Evolutionary conservation across 2,797 vertebrate species (phyloP), one percentile per base, ranked within the genome.

Genomic region (Enteromius paludinosus): DNA sequence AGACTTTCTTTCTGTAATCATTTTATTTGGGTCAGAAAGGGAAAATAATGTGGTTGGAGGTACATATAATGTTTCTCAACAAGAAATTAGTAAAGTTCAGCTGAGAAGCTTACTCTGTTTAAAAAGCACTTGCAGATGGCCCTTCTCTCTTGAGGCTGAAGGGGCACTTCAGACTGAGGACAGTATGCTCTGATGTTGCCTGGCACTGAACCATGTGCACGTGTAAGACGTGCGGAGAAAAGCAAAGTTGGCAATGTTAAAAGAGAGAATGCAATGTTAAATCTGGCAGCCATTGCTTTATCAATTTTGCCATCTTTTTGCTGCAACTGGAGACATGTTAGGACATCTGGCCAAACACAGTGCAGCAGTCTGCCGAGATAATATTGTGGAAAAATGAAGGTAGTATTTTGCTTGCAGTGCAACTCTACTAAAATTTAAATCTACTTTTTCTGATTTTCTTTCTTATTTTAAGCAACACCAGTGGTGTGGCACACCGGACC

Each of bases 171-270:
- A 64, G 41, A 35, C 35, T 25, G 33, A 59, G 35, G 14, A 75
- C 54, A 75, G 38, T 2, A 25, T 59, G 33, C 72, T 75, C 52
- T 61, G 72, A 41, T 75, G 54, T 75, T 61, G 73, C 41, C 68
- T 25, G 49, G 35, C 54, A 43, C 20, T 54, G 33, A 62, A 43
- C 1, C 3, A 20, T 25, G 23, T 18, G 9, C 47, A 68, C 5
- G 3, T 79, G 47, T 56, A 28, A 25, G 47, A 15, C 47, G 1
- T 69, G 64, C 77, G 41, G 45, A 28, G 30, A 68, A 38, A 78
- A 78, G 14, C 45, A 54, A 38, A 28, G n/a, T 23, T 68, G 47
- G 20, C 23, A 68, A 56, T 56, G n/a, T 68, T 33, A 7, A 52
- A 17, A 41, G 33, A 68, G 33, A 69, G 3, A 79, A 52, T 18